Evolutionary conservation across 2,888 invertebrate genomes (phyloP), one percentile per base, ranked within the genome.

Genomic region (Chouioia cunea): DNA sequence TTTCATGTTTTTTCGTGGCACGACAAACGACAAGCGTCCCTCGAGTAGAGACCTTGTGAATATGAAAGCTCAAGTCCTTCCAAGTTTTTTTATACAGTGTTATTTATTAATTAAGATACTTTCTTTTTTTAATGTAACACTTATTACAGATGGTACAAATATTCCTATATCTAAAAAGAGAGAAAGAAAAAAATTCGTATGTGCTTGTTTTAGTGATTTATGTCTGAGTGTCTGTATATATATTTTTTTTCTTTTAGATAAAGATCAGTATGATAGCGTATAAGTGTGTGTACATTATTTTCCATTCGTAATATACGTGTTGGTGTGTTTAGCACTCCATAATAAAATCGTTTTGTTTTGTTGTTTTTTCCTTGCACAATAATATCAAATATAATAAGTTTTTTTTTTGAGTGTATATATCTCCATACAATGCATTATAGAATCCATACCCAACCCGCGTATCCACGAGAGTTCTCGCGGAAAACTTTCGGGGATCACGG

Each of bases 71-170:
- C 60, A 73, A 70, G 64, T 64, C 70, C 44, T 68, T 71, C 71
- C 73, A 67, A 60, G 73, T 70, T 57, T 74, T 74, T 68, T 63
- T 71, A 66, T 73, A 76, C 71, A 76, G 77, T 76, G 76, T 77
- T 77, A 77, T 77, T 77, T 78, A 77, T 79, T 77, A 79, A 80
- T 79, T 76, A 76, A 77, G 73, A 79, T 77, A 78, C 71, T 75
- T 76, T 75, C 75, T 77, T 79, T 79, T 79, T 77, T 78, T 79
- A 80, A 80, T 80, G 77, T 79, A 76, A 80, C 80, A 79, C 80
- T 84, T 81, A 83, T 79, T 83, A 83, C 83, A 83, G 82, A 81
- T 84, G 82, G 82, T 84, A 84, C 83, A 84, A 84, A 84, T 84
- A 79, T 80, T 82, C 82, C 82, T 84, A 84, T 79, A 80, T 79